Evolutionary conservation across 2,888 invertebrate species (phyloP).

Genomic region (Drosophila multiciliata): DNA sequence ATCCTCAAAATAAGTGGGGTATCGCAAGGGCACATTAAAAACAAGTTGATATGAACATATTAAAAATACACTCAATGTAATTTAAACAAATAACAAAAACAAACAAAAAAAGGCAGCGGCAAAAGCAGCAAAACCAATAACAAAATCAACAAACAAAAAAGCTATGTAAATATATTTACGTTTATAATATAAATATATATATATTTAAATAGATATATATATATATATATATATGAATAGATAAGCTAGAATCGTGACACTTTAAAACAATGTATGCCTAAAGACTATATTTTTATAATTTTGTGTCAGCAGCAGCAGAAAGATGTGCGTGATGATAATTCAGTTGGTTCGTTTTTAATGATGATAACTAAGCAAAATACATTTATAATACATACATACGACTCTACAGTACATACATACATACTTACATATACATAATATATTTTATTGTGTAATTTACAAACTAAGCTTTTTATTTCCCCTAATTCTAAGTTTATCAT

Average conservation of each 20-base stretch:
- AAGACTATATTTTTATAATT: constrained; percentile 79
- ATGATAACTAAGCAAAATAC: constrained; percentile 41
- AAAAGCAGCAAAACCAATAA: constrained; percentile 47
- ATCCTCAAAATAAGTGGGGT: constrained; percentile 58
- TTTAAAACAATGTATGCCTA: constrained; percentile 53
- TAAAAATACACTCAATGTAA: constrained; percentile 54
- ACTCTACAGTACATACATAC: constrained; percentile 48
- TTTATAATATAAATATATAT: constrained; percentile 27
- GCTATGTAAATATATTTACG: constrained; percentile 72
- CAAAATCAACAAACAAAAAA: constrained; percentile 12
- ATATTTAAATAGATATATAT: constrained; percentile 11
- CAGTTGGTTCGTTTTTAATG: constrained; percentile 62
- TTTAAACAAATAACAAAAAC: constrained; percentile 34
- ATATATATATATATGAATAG: constrained; percentile 27
- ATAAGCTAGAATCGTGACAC: constrained; percentile 50
- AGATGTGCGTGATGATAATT: constrained; percentile 56
- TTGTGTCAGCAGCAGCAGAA: constrained; percentile 50
- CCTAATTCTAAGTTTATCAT: constrained; percentile 69
- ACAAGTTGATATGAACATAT: constrained; percentile 19
- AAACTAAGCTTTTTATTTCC: constrained; percentile 67
- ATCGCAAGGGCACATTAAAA: constrained; percentile 47
- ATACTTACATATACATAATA: constrained; percentile 34
- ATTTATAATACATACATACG: constrained; percentile 46
- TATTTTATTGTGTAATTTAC: constrained; percentile 71
- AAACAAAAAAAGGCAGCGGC: constrained; percentile 53